Evolutionary conservation across 2,888 invertebrate genomes (phyloP).

Genomic region (Archips xylosteana): DNA sequence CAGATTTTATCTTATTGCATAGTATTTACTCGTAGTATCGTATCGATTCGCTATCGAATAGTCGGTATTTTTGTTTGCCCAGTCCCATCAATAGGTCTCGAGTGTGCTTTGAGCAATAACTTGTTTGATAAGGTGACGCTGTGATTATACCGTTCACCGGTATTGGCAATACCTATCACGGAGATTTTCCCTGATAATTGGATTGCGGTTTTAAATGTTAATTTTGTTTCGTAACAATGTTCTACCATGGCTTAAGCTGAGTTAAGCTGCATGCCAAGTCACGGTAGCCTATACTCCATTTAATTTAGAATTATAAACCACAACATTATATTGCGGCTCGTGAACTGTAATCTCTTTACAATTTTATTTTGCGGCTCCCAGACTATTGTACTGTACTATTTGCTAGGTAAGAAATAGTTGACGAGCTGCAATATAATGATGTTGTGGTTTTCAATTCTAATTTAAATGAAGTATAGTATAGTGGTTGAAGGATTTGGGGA

Average conservation of each 20-base stretch:
- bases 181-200: constrained; percentile 61
- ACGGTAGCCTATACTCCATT: too few species aligned
- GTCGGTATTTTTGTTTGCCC: constrained; percentile 80
- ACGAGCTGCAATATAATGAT: too few species aligned
- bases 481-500: too few species aligned
- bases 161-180: constrained; percentile 67
- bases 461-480: too few species aligned
- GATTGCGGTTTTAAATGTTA: constrained; percentile 2
- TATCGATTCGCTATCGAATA: constrained; percentile 83
- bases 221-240: neutral
- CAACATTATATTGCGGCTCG: too few species aligned
- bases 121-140: constrained; percentile 79
- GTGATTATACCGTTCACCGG: constrained; percentile 72
- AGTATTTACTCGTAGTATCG: constrained; percentile 64
- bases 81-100: constrained; percentile 77
- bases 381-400: too few species aligned
- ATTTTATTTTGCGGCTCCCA: too few species aligned
- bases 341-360: too few species aligned
- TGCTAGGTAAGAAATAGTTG: too few species aligned
- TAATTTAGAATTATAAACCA: too few species aligned
- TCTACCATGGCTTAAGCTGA: neutral
- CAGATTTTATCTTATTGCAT: constrained; percentile 48
- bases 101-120: constrained; percentile 82
- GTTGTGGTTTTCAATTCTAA: too few species aligned
- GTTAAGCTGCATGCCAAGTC: too few species aligned